Conservation (phyloP, 2,113 vertebrate species). For the Mus musculus region GRCm39 chr12:78578001-78578500, state of each 20-base stretch:
- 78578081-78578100: conserved; percentile 49
- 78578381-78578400: neutral
- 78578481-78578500: neutral
- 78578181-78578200: neutral
- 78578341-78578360: conserved; percentile 38
- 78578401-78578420: neutral
- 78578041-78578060: conserved; percentile 40
- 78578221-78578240: neutral
- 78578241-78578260: neutral
- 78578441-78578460: conserved; percentile 60
- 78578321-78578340: conserved; percentile 50
- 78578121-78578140: conserved; percentile 15
- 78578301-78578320: conserved; percentile 48
- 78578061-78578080: conserved; percentile 53
- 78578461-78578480: conserved; percentile 19
- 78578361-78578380: conserved; percentile 3
- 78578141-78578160: conserved; percentile 26
- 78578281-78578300: neutral
- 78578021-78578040: conserved; percentile 6
- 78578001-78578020: conserved; percentile 58
- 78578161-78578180: conserved; percentile 20
- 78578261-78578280: conserved; percentile 2
- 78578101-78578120: conserved; percentile 42
- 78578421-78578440: neutral
- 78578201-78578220: neutral